Evolutionary conservation across 1,140 invertebrate species (phyloP).

Genomic region (Lanistes nyassanus): DNA sequence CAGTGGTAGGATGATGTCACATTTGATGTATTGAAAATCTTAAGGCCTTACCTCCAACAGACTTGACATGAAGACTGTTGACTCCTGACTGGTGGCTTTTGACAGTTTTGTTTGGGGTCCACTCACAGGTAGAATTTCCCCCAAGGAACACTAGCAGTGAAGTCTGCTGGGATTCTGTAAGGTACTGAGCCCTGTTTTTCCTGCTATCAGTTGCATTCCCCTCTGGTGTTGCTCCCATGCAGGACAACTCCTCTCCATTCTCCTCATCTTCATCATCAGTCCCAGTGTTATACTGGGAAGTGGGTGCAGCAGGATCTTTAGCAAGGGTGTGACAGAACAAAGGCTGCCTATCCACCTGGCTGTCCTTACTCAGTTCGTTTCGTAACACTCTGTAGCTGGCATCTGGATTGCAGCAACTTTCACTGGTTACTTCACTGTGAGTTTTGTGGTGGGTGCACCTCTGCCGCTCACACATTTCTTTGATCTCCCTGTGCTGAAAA

Average conservation of each 20-base stretch:
- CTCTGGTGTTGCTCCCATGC: not conserved
- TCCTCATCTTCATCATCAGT: not conserved
- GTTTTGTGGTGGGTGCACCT: too few relatives aligned
- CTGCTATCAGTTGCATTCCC: not conserved
- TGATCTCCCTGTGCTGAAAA: not conserved
- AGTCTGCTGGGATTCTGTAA: not conserved
- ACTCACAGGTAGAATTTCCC: not conserved
- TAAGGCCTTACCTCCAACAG: slow-evolving; percentile 32
- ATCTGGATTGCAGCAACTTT: too few relatives aligned
- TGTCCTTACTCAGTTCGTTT: too few relatives aligned
- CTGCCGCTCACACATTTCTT: not conserved
- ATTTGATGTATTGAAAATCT: not conserved
- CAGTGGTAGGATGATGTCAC: not conserved
- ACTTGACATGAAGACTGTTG: slow-evolving; percentile 71
- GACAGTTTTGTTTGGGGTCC: slow-evolving; percentile 64
- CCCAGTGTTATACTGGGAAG: not conserved
- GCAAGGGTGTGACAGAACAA: too few relatives aligned
- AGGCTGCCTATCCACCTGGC: too few relatives aligned
- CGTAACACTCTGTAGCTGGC: too few relatives aligned
- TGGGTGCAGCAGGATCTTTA: not conserved
- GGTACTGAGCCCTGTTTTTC: not conserved
- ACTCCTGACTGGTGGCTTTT: slow-evolving; percentile 78
- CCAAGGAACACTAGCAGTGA: not conserved
- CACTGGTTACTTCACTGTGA: too few relatives aligned
- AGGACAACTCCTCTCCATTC: not conserved